Evolutionary conservation across 2,113 vertebrate genomes (phyloP).

Genomic region (Chionis minor): DNA sequence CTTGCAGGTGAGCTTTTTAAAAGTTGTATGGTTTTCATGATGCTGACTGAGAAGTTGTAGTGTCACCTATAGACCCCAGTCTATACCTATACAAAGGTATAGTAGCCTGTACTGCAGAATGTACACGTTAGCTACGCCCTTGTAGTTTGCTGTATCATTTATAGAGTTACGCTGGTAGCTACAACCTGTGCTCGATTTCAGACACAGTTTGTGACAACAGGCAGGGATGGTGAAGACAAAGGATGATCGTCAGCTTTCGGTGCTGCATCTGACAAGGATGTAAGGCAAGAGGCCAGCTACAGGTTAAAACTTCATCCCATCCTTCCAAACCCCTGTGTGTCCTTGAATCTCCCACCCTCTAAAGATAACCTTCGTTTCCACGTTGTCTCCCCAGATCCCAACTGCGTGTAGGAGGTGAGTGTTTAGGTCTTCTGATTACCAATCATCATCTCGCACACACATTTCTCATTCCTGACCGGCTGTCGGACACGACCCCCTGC

Average conservation of each 20-base stretch:
- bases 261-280: neutral
- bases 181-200: neutral
- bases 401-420: neutral
- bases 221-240: neutral
- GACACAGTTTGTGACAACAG: neutral
- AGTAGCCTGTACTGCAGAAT: neutral
- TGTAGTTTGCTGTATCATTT: neutral
- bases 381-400: neutral
- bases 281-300: neutral
- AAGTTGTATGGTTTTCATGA: neutral
- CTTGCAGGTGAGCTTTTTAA: neutral
- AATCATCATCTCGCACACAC: neutral
- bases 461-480: neutral
- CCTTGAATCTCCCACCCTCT: neutral
- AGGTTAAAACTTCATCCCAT: neutral
- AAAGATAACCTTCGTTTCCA: neutral
- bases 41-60: neutral
- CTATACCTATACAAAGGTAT: neutral
- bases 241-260: neutral
- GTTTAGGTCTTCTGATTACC: neutral
- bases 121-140: fast-evolving
- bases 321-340: neutral
- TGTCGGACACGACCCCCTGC: neutral
- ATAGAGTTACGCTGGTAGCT: neutral
- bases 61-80: neutral